Base-by-base conservation (phyloP, 1,140 invertebrate species). In the Aphis craccivora region DNA sequence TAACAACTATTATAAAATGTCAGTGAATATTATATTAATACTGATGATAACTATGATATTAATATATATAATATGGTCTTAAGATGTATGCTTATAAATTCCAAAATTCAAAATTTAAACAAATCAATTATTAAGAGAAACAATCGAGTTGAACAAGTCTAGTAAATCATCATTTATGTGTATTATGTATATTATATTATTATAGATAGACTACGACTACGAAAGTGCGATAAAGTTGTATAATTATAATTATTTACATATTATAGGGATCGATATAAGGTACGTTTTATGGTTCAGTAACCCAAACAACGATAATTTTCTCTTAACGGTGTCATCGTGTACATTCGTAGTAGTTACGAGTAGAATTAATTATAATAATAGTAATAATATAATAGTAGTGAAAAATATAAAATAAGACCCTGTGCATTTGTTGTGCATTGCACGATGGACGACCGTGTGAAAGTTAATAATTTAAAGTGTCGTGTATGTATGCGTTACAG, bases 401-500 rank as follows among this genome's bases (percentile, higher is more conserved):
- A 45, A 40, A 45, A n/a, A n/a, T 14, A 35, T 76, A 76, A 76
- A 76, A 76, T 30, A 45, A 86, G 37, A 43, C 25, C 8, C 22
- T 25, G 84, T 35, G 86, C 18, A 88, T 88, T 48, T 88, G 60
- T n/a, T 48, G n/a, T 88, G 30, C 45, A 14, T 76, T 76, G 20
- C 35, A 14, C 53, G 35, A 40, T 51, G 88, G 88, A 8, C 11
- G 53, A 91, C 90, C 40, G 90, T 91, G 90, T 91, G 90, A 91
- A 91, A 91, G 60, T 9, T 30, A 67, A 43, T 40, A 45, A n/a
- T 37, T 18, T 35, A 23, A 67, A 90, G 5, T 55, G 37, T 90
- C 25, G 37, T 30, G 25, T 40, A 90, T 35, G 7, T 81, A 37
- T 83, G 35, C 35, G 22, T 83, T 37, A 83, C 35, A 45, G 40